Conservation (phyloP, 2,888 invertebrate genomes). For the Coecobrya sp. region DNA sequence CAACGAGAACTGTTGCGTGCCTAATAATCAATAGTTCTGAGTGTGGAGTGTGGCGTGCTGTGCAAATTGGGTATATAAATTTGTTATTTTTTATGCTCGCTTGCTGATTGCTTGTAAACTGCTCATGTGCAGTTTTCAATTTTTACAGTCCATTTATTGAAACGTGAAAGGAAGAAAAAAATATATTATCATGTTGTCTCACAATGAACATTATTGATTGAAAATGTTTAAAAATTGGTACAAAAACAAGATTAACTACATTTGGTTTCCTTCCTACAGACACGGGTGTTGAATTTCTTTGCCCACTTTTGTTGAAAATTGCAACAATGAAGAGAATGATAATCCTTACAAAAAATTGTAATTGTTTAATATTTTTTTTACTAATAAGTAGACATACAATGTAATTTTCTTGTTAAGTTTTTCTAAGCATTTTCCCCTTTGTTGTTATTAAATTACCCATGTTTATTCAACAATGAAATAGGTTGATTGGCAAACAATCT, state of each 20-base stretch:
- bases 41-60: too few relatives aligned
- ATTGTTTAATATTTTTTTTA: background rate
- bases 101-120: too few relatives aligned
- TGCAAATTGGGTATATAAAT: too few relatives aligned
- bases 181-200: background rate
- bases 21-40: too few relatives aligned
- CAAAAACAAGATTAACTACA: background rate
- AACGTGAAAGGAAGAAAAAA: too few relatives aligned
- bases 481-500: constrained; percentile 10
- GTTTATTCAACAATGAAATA: background rate
- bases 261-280: background rate
- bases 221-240: background rate
- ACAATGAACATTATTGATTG: background rate
- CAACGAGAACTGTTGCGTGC: too few relatives aligned
- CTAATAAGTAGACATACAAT: background rate
- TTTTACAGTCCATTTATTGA: too few relatives aligned
- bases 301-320: too few relatives aligned
- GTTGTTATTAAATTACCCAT: constrained; percentile 25
- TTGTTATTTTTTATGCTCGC: too few relatives aligned
- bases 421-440: background rate
- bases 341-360: too few relatives aligned
- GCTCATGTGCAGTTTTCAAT: too few relatives aligned
- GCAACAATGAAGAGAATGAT: too few relatives aligned
- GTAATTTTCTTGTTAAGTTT: background rate
- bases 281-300: background rate